Evolutionary conservation across 2,113 vertebrate genomes (phyloP).

Genomic region (Paratilapia polleni): DNA sequence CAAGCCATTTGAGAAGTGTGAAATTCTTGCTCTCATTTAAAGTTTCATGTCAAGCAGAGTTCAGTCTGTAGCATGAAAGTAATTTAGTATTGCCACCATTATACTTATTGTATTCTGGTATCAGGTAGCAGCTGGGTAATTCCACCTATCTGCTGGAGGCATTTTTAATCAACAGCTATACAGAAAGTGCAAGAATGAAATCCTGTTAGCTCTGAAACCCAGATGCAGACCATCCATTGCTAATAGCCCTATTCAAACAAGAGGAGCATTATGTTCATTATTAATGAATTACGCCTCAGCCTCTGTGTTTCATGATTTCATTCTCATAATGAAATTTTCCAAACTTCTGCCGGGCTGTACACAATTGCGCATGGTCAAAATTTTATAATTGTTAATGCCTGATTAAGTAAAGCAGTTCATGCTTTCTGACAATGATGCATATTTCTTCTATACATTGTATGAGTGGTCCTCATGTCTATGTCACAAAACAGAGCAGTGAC

Average conservation of each 20-base stretch:
- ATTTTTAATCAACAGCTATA: constrained; percentile 74
- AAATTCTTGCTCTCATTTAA: background rate
- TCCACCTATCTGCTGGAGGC: constrained; percentile 61
- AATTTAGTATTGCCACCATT: constrained; percentile 21
- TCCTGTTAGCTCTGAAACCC: constrained; percentile 57
- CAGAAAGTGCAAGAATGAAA: constrained; percentile 59
- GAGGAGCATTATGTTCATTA: constrained; percentile 38
- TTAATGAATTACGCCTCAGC: constrained; percentile 62
- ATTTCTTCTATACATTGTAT: background rate
- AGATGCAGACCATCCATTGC: constrained; percentile 59
- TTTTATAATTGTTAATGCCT: constrained; percentile 7
- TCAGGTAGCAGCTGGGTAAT: constrained; percentile 75
- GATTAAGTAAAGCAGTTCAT: background rate
- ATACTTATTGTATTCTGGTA: constrained; percentile 55
- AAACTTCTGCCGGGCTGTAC: background rate
- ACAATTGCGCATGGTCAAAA: background rate
- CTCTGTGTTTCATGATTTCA: constrained; percentile 23
- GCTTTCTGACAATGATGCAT: background rate
- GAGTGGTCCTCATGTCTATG: background rate
- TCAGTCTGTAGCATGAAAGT: constrained; percentile 11
- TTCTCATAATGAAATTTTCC: constrained; percentile 36
- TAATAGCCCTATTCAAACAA: constrained; percentile 56
- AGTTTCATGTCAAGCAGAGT: background rate
- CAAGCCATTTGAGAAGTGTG: background rate
- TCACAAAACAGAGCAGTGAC: background rate